Base-by-base conservation (phyloP, 23 tunicate genomes). In the Trididemnum nubilum region DNA sequence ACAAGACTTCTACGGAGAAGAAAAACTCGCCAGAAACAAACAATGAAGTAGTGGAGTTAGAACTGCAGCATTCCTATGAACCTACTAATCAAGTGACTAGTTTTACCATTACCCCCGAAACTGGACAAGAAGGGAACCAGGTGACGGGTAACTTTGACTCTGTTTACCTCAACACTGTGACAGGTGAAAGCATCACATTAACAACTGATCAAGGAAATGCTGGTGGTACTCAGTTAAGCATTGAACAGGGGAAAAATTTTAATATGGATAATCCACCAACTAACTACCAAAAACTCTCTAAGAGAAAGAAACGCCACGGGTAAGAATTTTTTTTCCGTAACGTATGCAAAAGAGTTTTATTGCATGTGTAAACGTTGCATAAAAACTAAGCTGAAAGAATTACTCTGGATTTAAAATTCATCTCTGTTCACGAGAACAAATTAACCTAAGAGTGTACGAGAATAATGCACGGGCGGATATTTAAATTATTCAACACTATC, bases 291-390 rank as follows among this genome's bases (percentile, higher is more conserved):
- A 59, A 74, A 35, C 61, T 38, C 27, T n/a, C 57, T 19, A 35
- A 36, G 50, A 71, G 80, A 69, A 79, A 72, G 49, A 81, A 85
- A 35, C 36, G 87, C 18, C 97, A 82, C 60, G 97, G 84, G 90
- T 86, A 71, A 79, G 84, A 4, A 69, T 5, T 24, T 49, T 49
- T 12, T 49, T 49, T 9, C 12, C 57, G 12, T 49, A n/a, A n/a
- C n/a, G n/a, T n/a, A n/a, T n/a, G n/a, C n/a, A n/a, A n/a, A n/a
- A n/a, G n/a, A n/a, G n/a, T n/a, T n/a, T n/a, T n/a, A n/a, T n/a
- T n/a, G n/a, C n/a, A n/a, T n/a, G n/a, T n/a, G n/a, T n/a, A n/a
- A n/a, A n/a, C n/a, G n/a, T n/a, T n/a, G n/a, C n/a, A n/a, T n/a
- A n/a, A n/a, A n/a, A n/a, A n/a, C n/a, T n/a, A n/a, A n/a, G n/a